Conservation (phyloP, 2,797 vertebrate genomes). For the Chromobotia macracanthus region DNA sequence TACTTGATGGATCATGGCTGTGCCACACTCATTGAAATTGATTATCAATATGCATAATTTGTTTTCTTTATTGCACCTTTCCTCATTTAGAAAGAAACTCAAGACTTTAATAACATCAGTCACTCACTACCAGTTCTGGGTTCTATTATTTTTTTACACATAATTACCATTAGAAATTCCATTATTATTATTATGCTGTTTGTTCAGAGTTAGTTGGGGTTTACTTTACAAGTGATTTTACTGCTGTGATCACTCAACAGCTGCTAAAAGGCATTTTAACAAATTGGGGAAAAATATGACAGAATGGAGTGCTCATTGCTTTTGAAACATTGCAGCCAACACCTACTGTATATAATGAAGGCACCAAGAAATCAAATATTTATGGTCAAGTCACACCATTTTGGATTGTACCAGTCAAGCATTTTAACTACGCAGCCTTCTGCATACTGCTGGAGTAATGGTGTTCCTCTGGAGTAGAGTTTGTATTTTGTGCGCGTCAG, state of each 20-base stretch:
- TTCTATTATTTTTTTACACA: conserved; percentile 26
- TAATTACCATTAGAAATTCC: conserved; percentile 42
- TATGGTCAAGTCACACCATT: conserved; percentile 28
- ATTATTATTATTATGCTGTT: conserved; percentile 48
- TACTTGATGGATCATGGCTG: conserved; percentile 55
- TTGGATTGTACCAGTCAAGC: conserved; percentile 12
- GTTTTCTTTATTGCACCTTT: conserved; percentile 62
- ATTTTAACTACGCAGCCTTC: not conserved
- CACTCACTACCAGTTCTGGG: conserved; percentile 45
- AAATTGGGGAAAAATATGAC: not conserved
- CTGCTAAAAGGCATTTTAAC: conserved; percentile 3
- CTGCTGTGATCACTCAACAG: conserved; percentile 16
- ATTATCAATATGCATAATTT: conserved; percentile 64
- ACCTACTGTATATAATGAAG: not conserved
- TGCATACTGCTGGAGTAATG: conserved; percentile 1
- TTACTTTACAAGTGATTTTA: conserved; percentile 29
- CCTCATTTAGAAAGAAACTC: conserved; percentile 53
- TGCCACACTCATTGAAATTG: conserved; percentile 58
- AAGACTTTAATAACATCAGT: conserved; percentile 56
- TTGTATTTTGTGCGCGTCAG: conserved; percentile 16
- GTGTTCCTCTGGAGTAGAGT: not conserved
- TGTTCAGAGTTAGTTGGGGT: conserved; percentile 21
- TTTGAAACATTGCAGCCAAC: not conserved
- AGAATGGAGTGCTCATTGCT: not conserved
- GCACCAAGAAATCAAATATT: not conserved